Base-by-base conservation (phyloP, 2,113 vertebrate genomes). In the Nycticorax nycticorax region DNA sequence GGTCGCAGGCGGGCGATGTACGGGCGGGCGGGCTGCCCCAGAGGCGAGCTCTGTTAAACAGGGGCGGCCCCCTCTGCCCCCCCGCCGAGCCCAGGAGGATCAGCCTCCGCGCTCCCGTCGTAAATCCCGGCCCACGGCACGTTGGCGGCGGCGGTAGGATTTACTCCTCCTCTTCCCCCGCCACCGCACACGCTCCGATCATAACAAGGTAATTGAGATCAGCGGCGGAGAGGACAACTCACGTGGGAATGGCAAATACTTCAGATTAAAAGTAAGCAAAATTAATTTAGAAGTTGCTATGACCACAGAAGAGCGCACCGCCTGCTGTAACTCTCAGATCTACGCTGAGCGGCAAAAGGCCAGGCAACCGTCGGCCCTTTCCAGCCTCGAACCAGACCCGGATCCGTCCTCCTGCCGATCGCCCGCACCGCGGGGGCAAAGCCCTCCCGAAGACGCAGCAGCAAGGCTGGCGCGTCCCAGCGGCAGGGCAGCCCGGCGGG, bases 241-340 rank as follows among this genome's bases (percentile, higher is more conserved):
- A 18, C 3, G 4, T 27, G 53, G 90, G 90, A 96, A 76, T 81
- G 9, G 84, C 93, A 96, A 74, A 87, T 8, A 60, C 48, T 76
- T 89, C 80, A 9, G 62, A 86, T 90, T 71, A 91, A 90, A 96
- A 89, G 69, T 27, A 83, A 92, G 88, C 69, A 50, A 88, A 93
- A 84, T 72, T n/a, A 88, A 88, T 45, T 37, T 32, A 6, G 66
- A 64, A 71, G 82, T 85, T 80, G 76, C 88, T 92, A 69, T 73
- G 67, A 66, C 47, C 75, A 35, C 69, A 56, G 63, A 84, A 52
- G 74, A 74, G 95, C 94, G 63, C 66, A 76, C 21, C 66, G 4
- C 15, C 71, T 4, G 18, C 92, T 56, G 27, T 3, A 24, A 77
- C 81, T 74, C 86, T 66, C 4, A 5, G 78, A 27, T 11, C 60